These are phyloP conservation scores for Gila orcuttii DNA, from an alignment of 2,113 vertebrate genomes.

Conservation along the genomic window DNA sequence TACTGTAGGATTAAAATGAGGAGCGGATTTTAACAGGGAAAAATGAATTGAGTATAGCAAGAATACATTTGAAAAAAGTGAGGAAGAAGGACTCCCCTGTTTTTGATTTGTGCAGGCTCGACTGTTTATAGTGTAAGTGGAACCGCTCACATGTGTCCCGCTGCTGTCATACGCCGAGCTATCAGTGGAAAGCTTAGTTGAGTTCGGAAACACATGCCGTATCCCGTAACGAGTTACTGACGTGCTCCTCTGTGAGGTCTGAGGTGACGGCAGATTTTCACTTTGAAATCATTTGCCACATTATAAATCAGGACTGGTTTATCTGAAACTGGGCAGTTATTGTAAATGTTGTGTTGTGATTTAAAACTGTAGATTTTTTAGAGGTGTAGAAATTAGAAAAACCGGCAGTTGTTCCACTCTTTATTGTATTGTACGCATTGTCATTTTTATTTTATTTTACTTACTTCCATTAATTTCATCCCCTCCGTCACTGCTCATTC, in stretches of 20 bases:
- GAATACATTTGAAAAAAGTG: constrained; percentile 63
- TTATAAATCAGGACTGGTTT: background rate
- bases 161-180: background rate
- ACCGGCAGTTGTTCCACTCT: background rate
- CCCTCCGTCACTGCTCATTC: background rate
- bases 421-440: background rate
- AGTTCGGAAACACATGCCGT: constrained; percentile 28
- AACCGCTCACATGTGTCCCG: constrained; percentile 19
- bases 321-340: background rate
- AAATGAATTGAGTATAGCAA: constrained; percentile 68
- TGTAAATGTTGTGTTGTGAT: background rate
- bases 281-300: constrained; percentile 26
- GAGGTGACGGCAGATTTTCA: constrained; percentile 4
- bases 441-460: background rate
- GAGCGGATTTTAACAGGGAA: constrained; percentile 65
- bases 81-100: constrained; percentile 45
- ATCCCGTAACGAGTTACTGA: constrained; percentile 11
- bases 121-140: constrained; percentile 32
- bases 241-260: constrained; percentile 13
- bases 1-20: constrained; percentile 71
- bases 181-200: constrained; percentile 19
- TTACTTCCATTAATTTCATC: background rate
- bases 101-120: constrained; percentile 22
- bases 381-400: background rate
- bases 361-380: background rate